A percentile compares a stretch with the other conserved stretches of the same genome.
Conservation (phyloP, 2,797 vertebrate species). For the Poecilia wingei region DNA sequence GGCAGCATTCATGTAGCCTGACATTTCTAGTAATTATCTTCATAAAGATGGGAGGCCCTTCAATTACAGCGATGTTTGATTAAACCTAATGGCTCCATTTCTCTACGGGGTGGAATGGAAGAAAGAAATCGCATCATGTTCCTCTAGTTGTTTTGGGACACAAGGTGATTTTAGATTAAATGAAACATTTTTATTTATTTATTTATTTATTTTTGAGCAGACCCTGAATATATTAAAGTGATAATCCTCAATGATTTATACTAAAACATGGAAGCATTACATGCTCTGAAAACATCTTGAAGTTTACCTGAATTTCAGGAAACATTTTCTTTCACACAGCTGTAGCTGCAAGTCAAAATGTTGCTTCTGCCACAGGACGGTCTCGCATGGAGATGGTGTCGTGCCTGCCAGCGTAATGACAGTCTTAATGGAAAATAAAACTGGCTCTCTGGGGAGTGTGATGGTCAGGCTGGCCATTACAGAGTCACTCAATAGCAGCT, state of each 20-base stretch:
- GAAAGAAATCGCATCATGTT: slow-evolving; percentile 32
- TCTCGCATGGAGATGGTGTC: slow-evolving; percentile 30
- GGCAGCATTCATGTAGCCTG: slow-evolving; percentile 48
- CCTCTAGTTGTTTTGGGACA: not conserved
- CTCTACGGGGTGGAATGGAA: not conserved
- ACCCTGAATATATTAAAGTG: not conserved
- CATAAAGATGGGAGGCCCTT: slow-evolving; percentile 73
- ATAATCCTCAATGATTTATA: not conserved
- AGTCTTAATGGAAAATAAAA: slow-evolving; percentile 80
- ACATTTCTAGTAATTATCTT: slow-evolving; percentile 74
- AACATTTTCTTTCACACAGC: not conserved
- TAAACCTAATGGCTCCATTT: slow-evolving; percentile 69
- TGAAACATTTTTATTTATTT: not conserved
- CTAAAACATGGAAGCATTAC: not conserved
- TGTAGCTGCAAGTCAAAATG: slow-evolving; percentile 20
- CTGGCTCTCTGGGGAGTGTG: slow-evolving; percentile 67
- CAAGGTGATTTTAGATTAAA: slow-evolving; percentile 15
- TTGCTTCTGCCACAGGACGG: slow-evolving; percentile 22
- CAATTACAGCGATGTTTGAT: slow-evolving; percentile 70
- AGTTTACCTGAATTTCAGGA: slow-evolving; percentile 1
- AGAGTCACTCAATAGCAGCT: slow-evolving; percentile 73
- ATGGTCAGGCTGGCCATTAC: slow-evolving; percentile 76
- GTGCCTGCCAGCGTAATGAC: slow-evolving; percentile 61
- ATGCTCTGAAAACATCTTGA: not conserved
- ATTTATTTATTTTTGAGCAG: not conserved